phyloP scores from a whole-genome alignment of 2,888 invertebrate species.

The Himalopsyche anomala region DNA sequence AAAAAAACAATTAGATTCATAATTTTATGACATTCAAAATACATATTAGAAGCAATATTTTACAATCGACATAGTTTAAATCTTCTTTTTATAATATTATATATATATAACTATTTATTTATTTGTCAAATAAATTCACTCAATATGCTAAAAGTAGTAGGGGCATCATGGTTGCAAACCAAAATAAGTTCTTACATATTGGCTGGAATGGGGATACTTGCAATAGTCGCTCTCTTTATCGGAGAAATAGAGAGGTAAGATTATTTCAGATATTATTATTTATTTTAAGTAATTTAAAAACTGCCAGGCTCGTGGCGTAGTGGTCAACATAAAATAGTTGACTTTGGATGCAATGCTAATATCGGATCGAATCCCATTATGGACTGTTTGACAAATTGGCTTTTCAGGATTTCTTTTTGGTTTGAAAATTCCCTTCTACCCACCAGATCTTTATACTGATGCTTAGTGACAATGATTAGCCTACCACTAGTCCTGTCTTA shows the following conservation, averaged over 20 bases:
- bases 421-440: too few species aligned
- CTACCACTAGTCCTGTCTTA: too few species aligned
- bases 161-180: constrained; percentile 87
- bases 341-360: too few species aligned
- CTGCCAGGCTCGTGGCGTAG: too few species aligned
- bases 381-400: too few species aligned
- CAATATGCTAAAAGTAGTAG: constrained; percentile 86
- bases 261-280: too few species aligned
- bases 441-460: too few species aligned
- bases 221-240: constrained; percentile 82
- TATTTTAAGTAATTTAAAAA: too few species aligned
- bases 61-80: not conserved
- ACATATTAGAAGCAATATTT: constrained; percentile 35
- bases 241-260: constrained; percentile 82
- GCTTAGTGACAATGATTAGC: too few species aligned
- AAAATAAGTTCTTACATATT: constrained; percentile 85
- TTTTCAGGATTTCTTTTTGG: too few species aligned
- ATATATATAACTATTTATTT: constrained; percentile 44
- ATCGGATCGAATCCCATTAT: too few species aligned
- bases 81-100: not conserved
- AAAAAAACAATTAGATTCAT: not conserved
- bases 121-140: constrained; percentile 66
- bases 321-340: too few species aligned
- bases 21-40: constrained; percentile 56
- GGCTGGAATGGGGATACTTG: constrained; percentile 81